Evolutionary conservation across 1,140 invertebrate genomes (phyloP), one percentile per base, ranked within the genome.

Genomic region (Microplitis mediator): DNA sequence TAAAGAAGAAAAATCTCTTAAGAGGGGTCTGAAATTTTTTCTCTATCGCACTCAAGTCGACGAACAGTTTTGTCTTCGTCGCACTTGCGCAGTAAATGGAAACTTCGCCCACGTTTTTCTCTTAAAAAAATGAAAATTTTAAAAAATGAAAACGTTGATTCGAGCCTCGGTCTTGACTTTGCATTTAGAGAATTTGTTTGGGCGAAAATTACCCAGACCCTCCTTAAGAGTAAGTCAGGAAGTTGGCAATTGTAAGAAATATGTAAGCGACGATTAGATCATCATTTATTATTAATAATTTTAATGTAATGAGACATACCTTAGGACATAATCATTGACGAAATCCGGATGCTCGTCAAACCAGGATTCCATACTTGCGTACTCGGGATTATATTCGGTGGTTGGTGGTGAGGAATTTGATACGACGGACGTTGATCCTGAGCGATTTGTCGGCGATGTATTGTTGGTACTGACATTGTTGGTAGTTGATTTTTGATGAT

Each of bases 341-440:
- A 98, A 98, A 83, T 97, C 95, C 71, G 95, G 95, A 88, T 98
- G 96, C 83, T 98, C 96, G 87, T 98, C 97, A 62, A 98, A 91
- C 97, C 97, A 98, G 73, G 95, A 91, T 86, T 97, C 95, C 85
- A 96, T 95, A 54, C 92, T 90, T 11, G 94, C 93, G 83, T 93
- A 95, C 84, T 96, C 94, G 39, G 93, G 91, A 86, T 95, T 93
- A 85, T 95, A 95, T 81, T 85, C 88, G 82, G 82, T 88, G 77
- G 85, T 87, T 81, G 88, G 88, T 80, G 88, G 84, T 79, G 79
- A 80, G 51, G 78, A 78, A 66, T 80, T 80, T 0, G 70, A 51
- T 9, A 72, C 58, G 2, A 61, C 61, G 5, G 73, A 69, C 14
- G 72, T 72, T 58, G 60, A 73, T 34, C 31, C 54, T 35, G 67